Conservation (phyloP, 2,797 vertebrate species). For the Sebastiscus tertius region DNA sequence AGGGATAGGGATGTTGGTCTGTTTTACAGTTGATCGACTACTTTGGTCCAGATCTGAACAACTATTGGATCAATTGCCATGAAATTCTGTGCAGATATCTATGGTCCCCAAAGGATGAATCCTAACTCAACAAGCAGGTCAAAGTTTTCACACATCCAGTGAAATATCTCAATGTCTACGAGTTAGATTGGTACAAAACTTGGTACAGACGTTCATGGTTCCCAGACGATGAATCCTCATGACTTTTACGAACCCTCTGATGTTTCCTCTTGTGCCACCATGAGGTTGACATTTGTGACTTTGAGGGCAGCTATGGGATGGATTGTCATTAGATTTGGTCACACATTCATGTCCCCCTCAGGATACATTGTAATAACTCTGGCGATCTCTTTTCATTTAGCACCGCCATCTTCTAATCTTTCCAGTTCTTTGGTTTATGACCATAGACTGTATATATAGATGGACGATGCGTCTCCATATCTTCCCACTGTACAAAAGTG, state of each 20-base stretch:
- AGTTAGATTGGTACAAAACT: not conserved
- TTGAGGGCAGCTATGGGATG: not conserved
- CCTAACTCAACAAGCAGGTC: too few relatives aligned
- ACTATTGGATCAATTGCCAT: too few relatives aligned
- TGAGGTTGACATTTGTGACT: not conserved
- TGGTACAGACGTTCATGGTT: not conserved
- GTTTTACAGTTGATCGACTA: not conserved
- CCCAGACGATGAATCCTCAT: not conserved
- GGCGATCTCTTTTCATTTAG: too few relatives aligned
- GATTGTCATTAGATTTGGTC: too few relatives aligned
- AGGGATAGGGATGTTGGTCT: not conserved
- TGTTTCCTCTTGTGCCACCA: not conserved
- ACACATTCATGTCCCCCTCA: too few relatives aligned
- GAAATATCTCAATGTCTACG: not conserved
- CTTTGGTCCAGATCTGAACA: not conserved
- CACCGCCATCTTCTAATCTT: rapidly evolving
- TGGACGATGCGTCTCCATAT: too few relatives aligned
- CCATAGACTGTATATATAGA: too few relatives aligned
- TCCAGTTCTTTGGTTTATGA: too few relatives aligned
- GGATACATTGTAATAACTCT: too few relatives aligned
- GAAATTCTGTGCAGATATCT: too few relatives aligned
- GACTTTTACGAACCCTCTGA: not conserved
- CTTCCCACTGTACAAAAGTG: too few relatives aligned
- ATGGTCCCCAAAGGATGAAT: too few relatives aligned
- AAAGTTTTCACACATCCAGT: not conserved